Evolutionary conservation across 30 jellyfish, hydroid and myxozoan species (phyloP), one percentile per base, ranked within the genome.

Genomic region (Chironex yamaguchii): DNA sequence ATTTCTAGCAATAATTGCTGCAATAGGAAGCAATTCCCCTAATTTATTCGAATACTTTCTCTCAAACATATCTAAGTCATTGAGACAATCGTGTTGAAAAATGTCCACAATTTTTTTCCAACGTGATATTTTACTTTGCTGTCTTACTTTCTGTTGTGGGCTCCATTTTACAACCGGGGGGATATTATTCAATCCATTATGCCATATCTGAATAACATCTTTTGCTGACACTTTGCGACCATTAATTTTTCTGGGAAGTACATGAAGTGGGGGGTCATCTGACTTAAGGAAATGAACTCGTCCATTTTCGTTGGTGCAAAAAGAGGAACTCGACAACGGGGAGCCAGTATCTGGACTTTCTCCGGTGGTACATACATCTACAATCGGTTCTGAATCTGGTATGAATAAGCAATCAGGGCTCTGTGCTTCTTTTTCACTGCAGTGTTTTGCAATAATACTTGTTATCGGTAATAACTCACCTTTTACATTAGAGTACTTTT

Each of bases 71-170:
- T 86, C 92, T 90, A 93, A 67, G 77, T 81, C 76, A 22, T 96
- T 87, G 9, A 36, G 26, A 67, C 91, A 92, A 34, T 92, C 97
- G 2, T 48, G 90, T 58, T 92, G 95, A 34, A 79, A 92, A 13
- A 92, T 85, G 29, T 86, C 97, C 32, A 92, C 97, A 24, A 92
- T 74, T 71, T 92, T 92, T 84, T 87, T 92, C 98, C 98, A 92
- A 1, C 98, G 91, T 0, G 98, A 92, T 0, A 92, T 92, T 68
- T 92, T 92, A 66, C 98, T 92, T 68, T 92, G 98, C 36, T 92
- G 98, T 34, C 91, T 90, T 1, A 87, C 89, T 54, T 92, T 92
- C 52, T 92, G 98, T 28, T 86, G 92, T 14, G 98, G 96, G 32
- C 78, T 49, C 98, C 98, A 92, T 4, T 89, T 30, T 21, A 69